A percentile compares a stretch with the other conserved stretches of the same genome.
Evolutionary conservation across 2,888 invertebrate genomes (phyloP).

Genomic region (Heliconius erato): DNA sequence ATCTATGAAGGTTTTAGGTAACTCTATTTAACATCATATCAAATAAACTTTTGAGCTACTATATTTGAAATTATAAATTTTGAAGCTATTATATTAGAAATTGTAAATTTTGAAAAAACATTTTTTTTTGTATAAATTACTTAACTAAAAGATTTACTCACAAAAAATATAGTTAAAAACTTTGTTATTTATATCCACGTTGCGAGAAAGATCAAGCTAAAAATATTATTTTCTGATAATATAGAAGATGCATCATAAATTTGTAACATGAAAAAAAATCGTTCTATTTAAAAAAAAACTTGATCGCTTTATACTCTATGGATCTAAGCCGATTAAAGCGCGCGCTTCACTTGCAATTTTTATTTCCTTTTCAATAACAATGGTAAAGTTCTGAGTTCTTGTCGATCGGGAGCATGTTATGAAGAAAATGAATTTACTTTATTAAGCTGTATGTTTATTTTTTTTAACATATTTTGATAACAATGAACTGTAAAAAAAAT

Average conservation of each 20-base stretch:
- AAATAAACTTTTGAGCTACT: no score
- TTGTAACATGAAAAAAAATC: constrained; percentile 3
- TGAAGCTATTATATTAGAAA: no score
- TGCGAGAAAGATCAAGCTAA: not conserved
- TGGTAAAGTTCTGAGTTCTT: constrained; percentile 37
- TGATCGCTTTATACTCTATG: constrained; percentile 40
- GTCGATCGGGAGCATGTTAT: constrained; percentile 47
- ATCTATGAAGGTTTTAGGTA: no score
- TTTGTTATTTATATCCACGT: no score
- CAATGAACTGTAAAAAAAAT: no score
- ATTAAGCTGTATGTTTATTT: constrained; percentile 19
- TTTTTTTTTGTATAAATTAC: no score
- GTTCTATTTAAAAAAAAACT: constrained; percentile 9
- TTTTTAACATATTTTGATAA: not conserved
- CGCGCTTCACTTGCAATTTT: constrained; percentile 57
- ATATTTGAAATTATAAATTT: no score
- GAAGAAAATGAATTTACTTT: constrained; percentile 45
- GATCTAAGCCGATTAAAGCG: constrained; percentile 58
- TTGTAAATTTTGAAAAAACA: no score
- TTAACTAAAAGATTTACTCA: no score
- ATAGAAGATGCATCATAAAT: not conserved
- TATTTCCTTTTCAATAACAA: constrained; percentile 61
- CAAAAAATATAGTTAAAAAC: not conserved
- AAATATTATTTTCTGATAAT: not conserved
- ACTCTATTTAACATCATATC: no score